These are phyloP conservation scores for Lasioglossum baleicum DNA, from an alignment of 1,140 invertebrate genomes.

Conservation along the genomic window DNA sequence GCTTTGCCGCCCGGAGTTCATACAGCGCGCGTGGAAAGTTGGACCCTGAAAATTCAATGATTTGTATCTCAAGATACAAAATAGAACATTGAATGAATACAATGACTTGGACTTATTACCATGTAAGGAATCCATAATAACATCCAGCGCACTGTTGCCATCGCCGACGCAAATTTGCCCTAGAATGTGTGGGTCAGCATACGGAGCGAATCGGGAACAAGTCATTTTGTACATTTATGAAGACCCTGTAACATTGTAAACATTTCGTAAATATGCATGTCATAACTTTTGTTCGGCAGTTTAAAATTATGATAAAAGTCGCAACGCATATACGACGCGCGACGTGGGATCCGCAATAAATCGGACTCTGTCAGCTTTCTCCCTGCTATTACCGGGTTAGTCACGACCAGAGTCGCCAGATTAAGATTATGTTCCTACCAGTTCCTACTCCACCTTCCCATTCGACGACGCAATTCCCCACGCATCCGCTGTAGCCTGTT, in stretches of 20 bases:
- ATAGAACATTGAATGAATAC: no score
- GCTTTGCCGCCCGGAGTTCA: not conserved
- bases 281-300: no score
- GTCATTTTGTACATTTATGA: conserved; percentile 32
- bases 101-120: conserved; percentile 8
- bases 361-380: no score
- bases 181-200: conserved; percentile 3
- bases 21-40: not conserved
- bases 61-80: no score
- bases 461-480: no score
- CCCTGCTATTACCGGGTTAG: no score
- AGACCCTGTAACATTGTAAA: conserved; percentile 5
- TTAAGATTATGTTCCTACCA: no score
- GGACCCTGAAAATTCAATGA: not conserved
- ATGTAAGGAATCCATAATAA: conserved; percentile 14
- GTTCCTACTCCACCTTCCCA: no score
- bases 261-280: not conserved
- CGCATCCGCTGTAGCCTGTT: no score
- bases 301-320: not conserved
- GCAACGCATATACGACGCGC: no score
- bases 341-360: no score
- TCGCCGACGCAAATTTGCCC: conserved; percentile 20
- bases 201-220: not conserved
- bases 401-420: no score
- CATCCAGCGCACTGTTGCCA: conserved; percentile 20